Conservation (phyloP, 1,140 invertebrate genomes). For the Himalopsyche phryganea region DNA sequence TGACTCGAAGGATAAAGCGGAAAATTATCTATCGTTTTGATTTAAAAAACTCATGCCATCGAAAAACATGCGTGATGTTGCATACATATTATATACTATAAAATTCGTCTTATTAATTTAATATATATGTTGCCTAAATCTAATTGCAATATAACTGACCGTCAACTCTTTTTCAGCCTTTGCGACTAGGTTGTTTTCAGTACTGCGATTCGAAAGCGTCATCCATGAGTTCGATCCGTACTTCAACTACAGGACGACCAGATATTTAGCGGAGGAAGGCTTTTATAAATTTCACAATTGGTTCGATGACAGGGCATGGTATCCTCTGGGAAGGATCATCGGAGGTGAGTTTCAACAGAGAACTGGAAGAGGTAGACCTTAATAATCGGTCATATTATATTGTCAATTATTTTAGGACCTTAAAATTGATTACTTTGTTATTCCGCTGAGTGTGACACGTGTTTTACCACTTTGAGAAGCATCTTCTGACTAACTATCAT, state of each 20-base stretch:
- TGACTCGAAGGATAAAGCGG: too few species aligned
- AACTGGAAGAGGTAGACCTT: too few species aligned
- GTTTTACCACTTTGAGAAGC: too few species aligned
- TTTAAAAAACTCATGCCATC: too few species aligned
- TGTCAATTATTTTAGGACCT: too few species aligned
- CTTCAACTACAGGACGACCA: constrained; percentile 97
- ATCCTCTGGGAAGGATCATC: constrained; percentile 95
- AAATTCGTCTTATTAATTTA: neutral
- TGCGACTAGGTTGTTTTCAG: constrained; percentile 91
- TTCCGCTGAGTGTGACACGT: too few species aligned
- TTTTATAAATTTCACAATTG: constrained; percentile 99
- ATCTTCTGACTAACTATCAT: too few species aligned
- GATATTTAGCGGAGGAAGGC: constrained; percentile 90
- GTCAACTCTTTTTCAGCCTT: constrained; percentile 71
- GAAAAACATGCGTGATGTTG: too few species aligned
- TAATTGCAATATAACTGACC: neutral
- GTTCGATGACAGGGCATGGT: constrained; percentile 99
- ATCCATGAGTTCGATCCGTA: constrained; percentile 99
- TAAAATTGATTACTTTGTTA: too few species aligned
- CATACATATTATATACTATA: too few species aligned
- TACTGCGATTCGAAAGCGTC: constrained; percentile 95
- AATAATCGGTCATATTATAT: too few species aligned
- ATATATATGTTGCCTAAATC: neutral
- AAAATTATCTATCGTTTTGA: too few species aligned
- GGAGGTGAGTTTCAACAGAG: constrained; percentile 75